Evolutionary conservation across 2,888 invertebrate species (phyloP), one percentile per base, ranked within the genome.

Genomic region (Hypena proboscidalis): DNA sequence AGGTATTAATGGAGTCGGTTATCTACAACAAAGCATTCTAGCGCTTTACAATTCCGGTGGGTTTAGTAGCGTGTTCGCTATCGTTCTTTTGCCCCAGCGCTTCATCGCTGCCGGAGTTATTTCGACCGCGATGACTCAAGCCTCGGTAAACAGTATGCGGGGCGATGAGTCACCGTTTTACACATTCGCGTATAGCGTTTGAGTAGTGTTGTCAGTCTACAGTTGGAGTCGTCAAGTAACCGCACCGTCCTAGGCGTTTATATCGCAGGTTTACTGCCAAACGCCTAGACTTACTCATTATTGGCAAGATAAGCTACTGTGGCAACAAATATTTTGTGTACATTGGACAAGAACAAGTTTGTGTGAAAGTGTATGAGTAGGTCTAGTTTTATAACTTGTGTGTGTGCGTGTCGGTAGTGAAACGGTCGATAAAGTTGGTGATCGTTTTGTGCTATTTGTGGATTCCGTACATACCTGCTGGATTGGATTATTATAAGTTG

Each of bases 101-200:
- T 89, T 67, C 65, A 75, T 63, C 76, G 89, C 87, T 86, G 71
- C 50, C 39, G 58, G 54, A 70, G 67, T 61, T 70, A 69, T 78
- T 77, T 70, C 70, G 61, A 75, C 78, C 59, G 78, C 85, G 90
- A 89, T 89, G 90, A 90, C 89, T 90, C 90, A 90, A 88, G 90
- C 90, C 84, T 90, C 86, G 83, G 89, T 90, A 90, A 90, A 90
- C 90, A 90, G 90, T 89, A 90, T 90, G 90, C 90, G 90, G 90
- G 90, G 85, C 90, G 90, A 90, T 90, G 90, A 90, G 89, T 90
- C 90, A 90, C 90, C 89, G 83, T 88, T 90, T 90, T 90, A 90
- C 90, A 90, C 90, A 90, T 90, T 90, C 89, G 90, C 90, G 90
- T 90, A 85, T 84, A 89, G 90, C 88, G 86, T 89, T 90, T 83